Evolutionary conservation across 2,113 vertebrate species (phyloP), one percentile per base, ranked within the genome.

Genomic region (Gallinago paraguaiae): DNA sequence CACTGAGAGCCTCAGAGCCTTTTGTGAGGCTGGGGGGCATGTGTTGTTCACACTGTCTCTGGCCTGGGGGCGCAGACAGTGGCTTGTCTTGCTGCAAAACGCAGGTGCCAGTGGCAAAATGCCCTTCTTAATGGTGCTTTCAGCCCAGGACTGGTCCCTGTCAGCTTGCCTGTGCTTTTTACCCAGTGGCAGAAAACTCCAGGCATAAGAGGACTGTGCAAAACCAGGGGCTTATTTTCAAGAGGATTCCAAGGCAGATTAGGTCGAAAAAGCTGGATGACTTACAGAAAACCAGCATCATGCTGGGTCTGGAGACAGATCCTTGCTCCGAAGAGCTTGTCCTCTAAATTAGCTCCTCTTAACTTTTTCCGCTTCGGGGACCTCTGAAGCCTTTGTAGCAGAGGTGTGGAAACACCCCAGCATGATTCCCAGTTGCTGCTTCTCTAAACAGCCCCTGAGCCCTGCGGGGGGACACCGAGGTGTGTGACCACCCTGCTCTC

Each of bases 401-500:
- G 63, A 39, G 76, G 2, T 18, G 45, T 65, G 80, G 67, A 20
- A 24, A 16, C 5, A 0, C 15, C 56, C 51, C 3, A 12, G 39
- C 59, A 54, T 28, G 17, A 54, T 30, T 54, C 53, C 53, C 53
- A 54, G 53, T 54, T 30, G 53, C 53, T 54, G 2, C 17, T 30
- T 18, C 85, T 57, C 35, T 2, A 6, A 68, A 10, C 3, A 31
- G 4, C 33, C 37, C 4, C 2, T 22, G 63, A 27, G 20, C 53
- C 33, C 71, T 15, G 22, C 1, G 9, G 0, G 1, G 43, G 15
- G 59, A 11, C 14, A 4, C 10, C 1, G 5, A 2, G 72, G 14
- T 9, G 28, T 19, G 77, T 22, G 56, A 4, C 17, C 19, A n/a
- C 7, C 3, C 1, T 19, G 68, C 83, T 50, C 11, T 4, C 60